Evolutionary conservation across 1,140 invertebrate genomes (phyloP).

Genomic region (Hycleus cichorii): DNA sequence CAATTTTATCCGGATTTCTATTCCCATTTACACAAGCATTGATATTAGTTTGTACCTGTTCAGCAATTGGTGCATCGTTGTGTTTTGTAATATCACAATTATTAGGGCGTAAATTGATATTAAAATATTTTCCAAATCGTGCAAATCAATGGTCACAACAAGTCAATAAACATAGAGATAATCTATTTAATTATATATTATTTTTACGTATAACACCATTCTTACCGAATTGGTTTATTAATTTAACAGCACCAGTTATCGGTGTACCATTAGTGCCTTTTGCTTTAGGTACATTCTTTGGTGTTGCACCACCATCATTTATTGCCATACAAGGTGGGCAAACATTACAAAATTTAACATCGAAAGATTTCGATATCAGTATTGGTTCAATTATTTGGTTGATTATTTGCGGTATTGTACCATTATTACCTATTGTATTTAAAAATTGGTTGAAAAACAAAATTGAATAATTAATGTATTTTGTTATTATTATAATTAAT

Average conservation of each 20-base stretch:
- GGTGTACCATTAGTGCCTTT: conserved; percentile 91
- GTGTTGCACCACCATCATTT: conserved; percentile 96
- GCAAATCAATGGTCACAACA: conserved; percentile 77
- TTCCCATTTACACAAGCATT: conserved; percentile 91
- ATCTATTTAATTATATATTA: conserved; percentile 94
- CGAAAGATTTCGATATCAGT: conserved; percentile 82
- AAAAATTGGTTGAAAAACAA: conserved; percentile 76
- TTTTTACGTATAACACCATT: conserved; percentile 97
- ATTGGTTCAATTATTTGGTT: conserved; percentile 78
- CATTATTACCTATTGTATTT: conserved; percentile 86
- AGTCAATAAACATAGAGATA: conserved; percentile 77
- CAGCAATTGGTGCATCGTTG: conserved; percentile 88
- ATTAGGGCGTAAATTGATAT: conserved; percentile 76
- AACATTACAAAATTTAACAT: conserved; percentile 87
- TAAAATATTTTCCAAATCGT: conserved; percentile 83
- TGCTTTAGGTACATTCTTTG: conserved; percentile 86
- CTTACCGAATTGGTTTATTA: conserved; percentile 99
- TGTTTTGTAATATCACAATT: conserved; percentile 92
- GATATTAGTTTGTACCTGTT: conserved; percentile 89
- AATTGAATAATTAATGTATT: conserved; percentile 54
- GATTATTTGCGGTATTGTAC: conserved; percentile 69
- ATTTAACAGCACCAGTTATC: conserved; percentile 92
- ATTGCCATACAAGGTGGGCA: conserved; percentile 96
- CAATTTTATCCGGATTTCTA: conserved; percentile 94
- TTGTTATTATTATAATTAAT: no score